Percentiles rank a stretch among this genome's conserved stretches.
Conservation (phyloP, 2,113 vertebrate species). For the Alethe diademata region DNA sequence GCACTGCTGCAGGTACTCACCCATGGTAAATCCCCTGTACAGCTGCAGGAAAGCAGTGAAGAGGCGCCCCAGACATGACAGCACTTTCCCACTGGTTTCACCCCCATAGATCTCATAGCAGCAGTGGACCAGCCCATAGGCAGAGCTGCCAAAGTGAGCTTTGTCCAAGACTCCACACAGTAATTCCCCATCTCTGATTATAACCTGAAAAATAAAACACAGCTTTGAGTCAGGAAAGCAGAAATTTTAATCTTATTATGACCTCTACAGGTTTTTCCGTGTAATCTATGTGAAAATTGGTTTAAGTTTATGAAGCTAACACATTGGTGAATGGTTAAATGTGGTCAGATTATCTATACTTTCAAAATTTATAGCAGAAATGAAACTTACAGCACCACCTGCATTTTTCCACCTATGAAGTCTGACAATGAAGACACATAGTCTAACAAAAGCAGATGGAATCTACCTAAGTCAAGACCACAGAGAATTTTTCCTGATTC, state of each 20-base stretch:
- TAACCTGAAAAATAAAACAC: slow-evolving; percentile 76
- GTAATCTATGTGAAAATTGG: not conserved
- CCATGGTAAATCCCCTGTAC: slow-evolving; percentile 93
- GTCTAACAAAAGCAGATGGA: not conserved
- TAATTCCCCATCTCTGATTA: slow-evolving; percentile 89
- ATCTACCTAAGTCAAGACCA: not conserved
- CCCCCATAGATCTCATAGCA: slow-evolving; percentile 96
- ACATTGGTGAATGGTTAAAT: not conserved
- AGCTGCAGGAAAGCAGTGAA: slow-evolving; percentile 96
- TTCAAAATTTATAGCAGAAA: not conserved
- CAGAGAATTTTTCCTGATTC: not conserved
- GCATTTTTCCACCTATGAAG: not conserved
- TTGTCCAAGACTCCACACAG: slow-evolving; percentile 94
- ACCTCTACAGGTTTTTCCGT: not conserved
- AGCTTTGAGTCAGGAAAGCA: not conserved
- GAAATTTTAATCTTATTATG: not conserved
- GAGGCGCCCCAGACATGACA: slow-evolving; percentile 92
- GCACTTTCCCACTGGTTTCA: slow-evolving; percentile 86
- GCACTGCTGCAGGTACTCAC: slow-evolving; percentile 67
- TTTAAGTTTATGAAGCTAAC: not conserved
- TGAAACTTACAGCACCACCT: not conserved
- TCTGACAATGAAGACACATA: not conserved
- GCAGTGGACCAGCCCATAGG: slow-evolving; percentile 94
- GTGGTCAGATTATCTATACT: not conserved
- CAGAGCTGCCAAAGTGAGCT: slow-evolving; percentile 95